phyloP scores from a whole-genome alignment of 2,113 vertebrate species.

The Campylomormyrus numenius region DNA sequence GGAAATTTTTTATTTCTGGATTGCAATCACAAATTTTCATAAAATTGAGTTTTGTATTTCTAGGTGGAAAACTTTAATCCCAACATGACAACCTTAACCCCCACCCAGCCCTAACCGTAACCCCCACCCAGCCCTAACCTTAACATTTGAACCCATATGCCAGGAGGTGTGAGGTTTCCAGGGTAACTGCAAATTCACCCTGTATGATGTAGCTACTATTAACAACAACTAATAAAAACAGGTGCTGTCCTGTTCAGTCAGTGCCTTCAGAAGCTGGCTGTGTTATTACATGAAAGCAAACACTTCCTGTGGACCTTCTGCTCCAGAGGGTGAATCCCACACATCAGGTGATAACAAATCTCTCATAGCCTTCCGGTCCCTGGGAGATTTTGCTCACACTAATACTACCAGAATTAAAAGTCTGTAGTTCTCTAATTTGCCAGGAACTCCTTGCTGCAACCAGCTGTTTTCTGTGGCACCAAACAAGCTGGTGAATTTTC shows the following conservation, averaged over 20 bases:
- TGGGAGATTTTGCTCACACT: background rate
- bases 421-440: background rate
- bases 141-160: background rate
- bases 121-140: background rate
- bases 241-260: background rate
- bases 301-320: background rate
- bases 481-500: slow-evolving; percentile 8
- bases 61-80: no score
- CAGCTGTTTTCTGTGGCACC: background rate
- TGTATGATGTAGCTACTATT: background rate
- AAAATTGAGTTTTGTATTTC: no score
- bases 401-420: background rate
- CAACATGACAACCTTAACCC: no score
- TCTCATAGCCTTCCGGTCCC: background rate
- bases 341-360: background rate
- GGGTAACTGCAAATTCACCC: background rate
- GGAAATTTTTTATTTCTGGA: no score
- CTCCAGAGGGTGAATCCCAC: background rate
- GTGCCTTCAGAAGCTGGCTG: background rate
- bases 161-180: background rate
- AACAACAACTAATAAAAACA: background rate
- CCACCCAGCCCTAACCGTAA: background rate
- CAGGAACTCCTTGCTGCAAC: background rate
- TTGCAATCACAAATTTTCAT: no score
- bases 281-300: background rate